phyloP scores from a whole-genome alignment of 1,140 invertebrate species.

The Aphidius ervi region DNA sequence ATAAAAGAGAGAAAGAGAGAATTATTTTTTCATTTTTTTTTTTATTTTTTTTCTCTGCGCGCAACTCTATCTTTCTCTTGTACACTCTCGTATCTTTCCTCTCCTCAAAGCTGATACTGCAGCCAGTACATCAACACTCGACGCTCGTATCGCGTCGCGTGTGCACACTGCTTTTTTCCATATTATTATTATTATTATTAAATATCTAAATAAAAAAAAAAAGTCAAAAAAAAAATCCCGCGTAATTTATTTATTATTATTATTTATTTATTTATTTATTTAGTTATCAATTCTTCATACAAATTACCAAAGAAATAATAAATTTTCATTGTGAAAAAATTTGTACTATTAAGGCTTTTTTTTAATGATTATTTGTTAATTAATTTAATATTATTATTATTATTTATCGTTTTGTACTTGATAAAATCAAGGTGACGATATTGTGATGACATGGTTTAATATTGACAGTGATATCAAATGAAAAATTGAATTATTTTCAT shows the following conservation, averaged over 20 bases:
- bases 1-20: neutral
- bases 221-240: neutral
- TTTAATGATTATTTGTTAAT: too few species aligned
- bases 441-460: too few species aligned
- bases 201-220: neutral
- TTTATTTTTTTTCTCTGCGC: neutral
- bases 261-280: neutral
- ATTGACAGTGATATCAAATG: too few species aligned
- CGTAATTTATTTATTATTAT: too few species aligned
- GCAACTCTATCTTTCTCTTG: neutral
- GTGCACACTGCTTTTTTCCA: constrained; percentile 10
- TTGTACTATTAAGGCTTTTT: too few species aligned
- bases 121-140: constrained; percentile 8
- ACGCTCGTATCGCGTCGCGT: constrained; percentile 16
- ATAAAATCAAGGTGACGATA: too few species aligned
- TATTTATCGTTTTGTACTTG: too few species aligned
- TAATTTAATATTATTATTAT: too few species aligned
- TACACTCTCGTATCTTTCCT: constrained; percentile 7
- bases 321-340: neutral
- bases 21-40: too few species aligned
- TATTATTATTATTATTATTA: neutral
- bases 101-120: too few species aligned
- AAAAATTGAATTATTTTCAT: too few species aligned
- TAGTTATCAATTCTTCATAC: neutral
- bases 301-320: neutral